Conservation (phyloP, 2,888 invertebrate species). For the Ormia ochracea region DNA sequence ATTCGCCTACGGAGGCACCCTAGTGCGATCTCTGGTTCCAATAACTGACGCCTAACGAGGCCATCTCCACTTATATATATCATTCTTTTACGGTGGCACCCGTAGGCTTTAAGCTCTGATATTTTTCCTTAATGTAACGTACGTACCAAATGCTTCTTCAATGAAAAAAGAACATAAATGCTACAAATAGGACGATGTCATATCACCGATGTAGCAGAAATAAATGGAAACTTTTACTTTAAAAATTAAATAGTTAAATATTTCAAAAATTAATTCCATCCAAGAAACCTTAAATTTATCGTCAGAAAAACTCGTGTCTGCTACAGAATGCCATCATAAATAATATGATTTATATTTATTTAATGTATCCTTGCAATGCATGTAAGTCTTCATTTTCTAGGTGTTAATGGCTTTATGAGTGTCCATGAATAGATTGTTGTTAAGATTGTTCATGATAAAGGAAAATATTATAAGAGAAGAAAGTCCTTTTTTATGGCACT, state of each 20-base stretch:
- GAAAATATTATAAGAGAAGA: neutral
- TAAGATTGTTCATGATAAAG: neutral
- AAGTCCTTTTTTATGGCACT: slow-evolving; percentile 26
- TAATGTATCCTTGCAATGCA: slow-evolving; percentile 12
- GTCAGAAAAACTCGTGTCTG: slow-evolving; percentile 12
- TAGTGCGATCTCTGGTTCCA: no score
- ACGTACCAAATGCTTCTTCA: no score
- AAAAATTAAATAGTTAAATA: neutral
- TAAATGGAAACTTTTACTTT: no score
- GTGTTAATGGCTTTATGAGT: slow-evolving; percentile 49
- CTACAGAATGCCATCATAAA: slow-evolving; percentile 20
- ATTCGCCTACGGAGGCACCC: no score
- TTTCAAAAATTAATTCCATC: neutral
- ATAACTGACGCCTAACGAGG: no score
- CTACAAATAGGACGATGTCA: neutral
- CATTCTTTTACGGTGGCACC: no score
- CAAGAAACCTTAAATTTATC: neutral
- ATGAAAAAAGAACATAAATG: no score
- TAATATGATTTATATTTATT: slow-evolving; percentile 42
- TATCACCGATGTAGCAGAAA: no score
- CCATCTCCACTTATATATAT: no score
- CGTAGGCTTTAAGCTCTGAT: no score
- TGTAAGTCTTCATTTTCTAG: slow-evolving; percentile 18
- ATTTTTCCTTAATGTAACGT: no score
- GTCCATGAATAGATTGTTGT: slow-evolving; percentile 44